Evolutionary conservation across 30 jellyfish, hydroid and myxozoan genomes (phyloP), one percentile per base, ranked within the genome.

Genomic region (Cassiopea xamachana): DNA sequence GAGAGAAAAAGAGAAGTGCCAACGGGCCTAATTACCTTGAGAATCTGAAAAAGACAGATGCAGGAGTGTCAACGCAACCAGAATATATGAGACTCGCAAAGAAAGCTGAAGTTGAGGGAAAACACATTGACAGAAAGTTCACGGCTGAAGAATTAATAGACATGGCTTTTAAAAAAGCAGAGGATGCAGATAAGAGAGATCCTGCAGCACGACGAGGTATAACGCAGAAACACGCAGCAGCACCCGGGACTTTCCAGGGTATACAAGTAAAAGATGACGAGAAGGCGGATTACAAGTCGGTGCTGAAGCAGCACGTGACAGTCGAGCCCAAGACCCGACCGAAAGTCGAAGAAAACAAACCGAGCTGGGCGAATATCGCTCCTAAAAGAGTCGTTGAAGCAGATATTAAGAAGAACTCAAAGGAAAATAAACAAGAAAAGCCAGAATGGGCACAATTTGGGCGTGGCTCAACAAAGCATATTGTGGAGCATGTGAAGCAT

Each of bases 401-500:
- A 1, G 94, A 87, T 46, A 87, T 87, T 39, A 87, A 6, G 81
- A 18, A 43, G 10, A 76, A 75, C 48, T 48, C 75, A 49, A 87
- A 77, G 84, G 94, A 87, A 6, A 78, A 43, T 73, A 87, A 77
- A 50, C 87, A 87, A 27, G 89, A 87, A 43, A 78, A 73, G 78
- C 94, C 94, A 15, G 94, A 87, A 87, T 87, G 94, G 94, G 94
- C 94, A 16, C 94, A 87, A 61, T 55, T 87, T 44, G 89, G 83
- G 12, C 87, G 89, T 43, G 89, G 89, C 3, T 75, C 89, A 14
- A 87, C 81, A 84, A 87, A 75, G 77, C 78, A 75, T 44, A 55
- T 87, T 46, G 77, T 78, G 46, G 94, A 72, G 77, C 89, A 76
- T 2, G 49, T 77, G 83, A 77, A 48, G 49, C 69, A 39, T 1